Evolutionary conservation across 2,797 vertebrate species (phyloP).

Genomic region (Podarcis lilfordi): DNA sequence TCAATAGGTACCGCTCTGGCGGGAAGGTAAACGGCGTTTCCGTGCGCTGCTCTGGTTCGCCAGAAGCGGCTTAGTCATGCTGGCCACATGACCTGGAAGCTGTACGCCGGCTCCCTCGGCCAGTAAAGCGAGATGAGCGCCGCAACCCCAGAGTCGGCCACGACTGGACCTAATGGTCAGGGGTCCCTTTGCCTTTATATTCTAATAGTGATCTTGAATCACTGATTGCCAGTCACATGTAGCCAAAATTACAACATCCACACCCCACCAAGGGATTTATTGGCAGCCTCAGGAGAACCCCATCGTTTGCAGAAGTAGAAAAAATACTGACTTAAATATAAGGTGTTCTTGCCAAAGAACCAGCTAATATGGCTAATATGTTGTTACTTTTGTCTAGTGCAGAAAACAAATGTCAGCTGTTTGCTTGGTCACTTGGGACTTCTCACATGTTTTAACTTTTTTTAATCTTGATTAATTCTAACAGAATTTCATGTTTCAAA

Average conservation of each 20-base stretch:
- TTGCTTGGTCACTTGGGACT: neutral
- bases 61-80: too few relatives aligned
- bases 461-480: neutral
- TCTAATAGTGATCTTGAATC: neutral
- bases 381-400: neutral
- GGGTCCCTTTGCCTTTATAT: neutral
- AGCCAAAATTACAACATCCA: neutral
- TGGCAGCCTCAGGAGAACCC: neutral
- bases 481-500: conserved; percentile 27
- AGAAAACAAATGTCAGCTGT: neutral
- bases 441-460: neutral
- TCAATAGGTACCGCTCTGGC: too few relatives aligned
- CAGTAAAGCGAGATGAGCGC: too few relatives aligned
- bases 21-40: too few relatives aligned
- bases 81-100: too few relatives aligned
- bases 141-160: too few relatives aligned
- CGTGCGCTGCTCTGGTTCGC: too few relatives aligned
- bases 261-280: neutral
- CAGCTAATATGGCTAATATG: neutral
- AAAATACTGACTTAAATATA: neutral
- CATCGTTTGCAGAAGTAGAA: neutral
- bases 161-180: too few relatives aligned
- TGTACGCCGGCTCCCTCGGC: too few relatives aligned
- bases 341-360: neutral
- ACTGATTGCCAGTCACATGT: neutral